Percentiles rank a stretch among this genome's conserved stretches.
Evolutionary conservation across 2,888 invertebrate species (phyloP).

Genomic region (Chymomyza procnemis): DNA sequence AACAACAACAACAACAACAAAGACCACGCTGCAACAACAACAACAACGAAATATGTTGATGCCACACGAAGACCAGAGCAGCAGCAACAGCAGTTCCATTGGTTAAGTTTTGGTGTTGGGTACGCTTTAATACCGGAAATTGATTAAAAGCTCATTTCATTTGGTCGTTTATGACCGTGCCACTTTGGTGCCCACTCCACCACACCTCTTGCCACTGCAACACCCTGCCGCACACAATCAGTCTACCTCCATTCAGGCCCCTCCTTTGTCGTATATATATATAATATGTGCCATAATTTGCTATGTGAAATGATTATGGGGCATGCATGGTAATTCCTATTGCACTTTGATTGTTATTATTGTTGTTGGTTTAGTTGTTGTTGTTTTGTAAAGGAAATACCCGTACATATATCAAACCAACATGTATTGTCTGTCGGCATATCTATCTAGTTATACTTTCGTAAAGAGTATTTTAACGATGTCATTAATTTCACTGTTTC

Average conservation of each 20-base stretch:
- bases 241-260: background rate
- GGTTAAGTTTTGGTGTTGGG: conserved; percentile 34
- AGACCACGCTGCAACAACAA: too few relatives aligned
- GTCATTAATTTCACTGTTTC: background rate
- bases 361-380: background rate
- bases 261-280: background rate
- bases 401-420: background rate
- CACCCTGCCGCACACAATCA: background rate
- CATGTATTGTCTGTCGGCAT: background rate
- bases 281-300: conserved; percentile 52
- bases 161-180: conserved; percentile 37
- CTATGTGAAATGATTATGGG: conserved; percentile 61
- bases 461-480: background rate
- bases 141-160: conserved; percentile 71
- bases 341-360: background rate
- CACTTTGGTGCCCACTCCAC: background rate
- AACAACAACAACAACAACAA: conserved; percentile 40
- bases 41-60: conserved; percentile 10
- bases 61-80: conserved; percentile 3
- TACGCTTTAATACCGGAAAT: conserved; percentile 67
- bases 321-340: background rate
- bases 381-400: conserved; percentile 14
- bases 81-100: conserved; percentile 28
- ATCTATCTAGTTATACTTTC: background rate
- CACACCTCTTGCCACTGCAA: background rate